Percentiles rank a stretch among this genome's conserved stretches.
Conservation (phyloP, 1,140 invertebrate species). For the Palaemon carinicauda region DNA sequence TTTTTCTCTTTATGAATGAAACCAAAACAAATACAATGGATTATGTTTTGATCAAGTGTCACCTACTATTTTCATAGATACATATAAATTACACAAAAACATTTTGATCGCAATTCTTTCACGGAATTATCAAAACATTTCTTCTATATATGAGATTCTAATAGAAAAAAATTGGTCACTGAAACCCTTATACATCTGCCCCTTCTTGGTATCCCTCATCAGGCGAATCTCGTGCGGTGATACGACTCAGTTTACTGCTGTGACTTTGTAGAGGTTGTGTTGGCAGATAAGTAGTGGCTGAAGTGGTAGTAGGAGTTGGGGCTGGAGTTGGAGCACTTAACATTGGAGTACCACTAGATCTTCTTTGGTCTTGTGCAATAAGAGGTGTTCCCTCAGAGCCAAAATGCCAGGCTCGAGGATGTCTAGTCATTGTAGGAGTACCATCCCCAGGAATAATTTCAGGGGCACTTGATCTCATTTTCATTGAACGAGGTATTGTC, state of each 20-base stretch:
- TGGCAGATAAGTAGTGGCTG: slow-evolving; percentile 38
- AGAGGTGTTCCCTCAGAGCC: slow-evolving; percentile 23
- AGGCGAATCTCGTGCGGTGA: slow-evolving; percentile 80
- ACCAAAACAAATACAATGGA: no score
- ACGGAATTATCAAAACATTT: background rate
- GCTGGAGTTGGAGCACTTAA: background rate
- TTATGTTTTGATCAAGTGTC: no score
- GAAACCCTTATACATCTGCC: slow-evolving; percentile 78
- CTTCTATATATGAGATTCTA: background rate
- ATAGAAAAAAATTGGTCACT: background rate
- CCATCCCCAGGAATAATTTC: slow-evolving; percentile 48
- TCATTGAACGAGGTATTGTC: slow-evolving; percentile 53
- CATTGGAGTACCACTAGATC: background rate
- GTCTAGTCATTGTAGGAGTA: slow-evolving; percentile 30
- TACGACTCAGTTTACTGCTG: slow-evolving; percentile 49
- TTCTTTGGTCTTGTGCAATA: background rate
- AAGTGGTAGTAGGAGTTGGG: slow-evolving; percentile 3
- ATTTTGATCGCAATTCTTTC: no score
- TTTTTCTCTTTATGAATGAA: background rate
- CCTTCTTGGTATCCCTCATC: slow-evolving; percentile 92
- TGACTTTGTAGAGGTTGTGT: slow-evolving; percentile 53
- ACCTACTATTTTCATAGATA: no score
- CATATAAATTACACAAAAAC: no score
- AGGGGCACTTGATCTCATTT: slow-evolving; percentile 33
- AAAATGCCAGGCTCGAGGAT: slow-evolving; percentile 31